Conservation (phyloP, 2,888 invertebrate genomes). For the Baccha elongata region DNA sequence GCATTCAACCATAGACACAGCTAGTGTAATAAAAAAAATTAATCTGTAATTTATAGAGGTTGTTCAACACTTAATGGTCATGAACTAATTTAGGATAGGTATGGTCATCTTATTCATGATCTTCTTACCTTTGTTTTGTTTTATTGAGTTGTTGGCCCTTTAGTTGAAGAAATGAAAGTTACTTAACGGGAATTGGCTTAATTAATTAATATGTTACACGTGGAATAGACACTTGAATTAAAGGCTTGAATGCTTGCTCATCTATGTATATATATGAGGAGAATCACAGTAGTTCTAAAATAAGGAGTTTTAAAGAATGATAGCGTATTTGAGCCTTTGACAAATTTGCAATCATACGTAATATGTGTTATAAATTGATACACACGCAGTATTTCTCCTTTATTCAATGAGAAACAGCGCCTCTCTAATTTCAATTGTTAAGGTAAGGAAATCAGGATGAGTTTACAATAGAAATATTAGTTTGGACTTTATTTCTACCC, state of each 20-base stretch:
- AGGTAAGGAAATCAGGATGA: no score
- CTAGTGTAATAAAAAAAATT: neutral
- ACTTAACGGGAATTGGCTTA: conserved; percentile 11
- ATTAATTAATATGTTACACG: conserved; percentile 8
- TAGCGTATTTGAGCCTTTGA: no score
- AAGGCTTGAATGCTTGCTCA: neutral
- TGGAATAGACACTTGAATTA: neutral
- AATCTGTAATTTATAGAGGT: conserved; percentile 4
- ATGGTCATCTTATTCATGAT: neutral
- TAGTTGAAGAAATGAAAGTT: conserved; percentile 16
- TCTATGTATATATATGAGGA: no score
- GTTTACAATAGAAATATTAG: no score
- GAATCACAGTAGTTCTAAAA: no score
- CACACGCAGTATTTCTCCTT: no score
- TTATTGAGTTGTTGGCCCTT: neutral
- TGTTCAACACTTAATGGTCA: conserved; percentile 21
- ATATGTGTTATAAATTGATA: no score
- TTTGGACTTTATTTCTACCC: no score
- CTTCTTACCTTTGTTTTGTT: neutral
- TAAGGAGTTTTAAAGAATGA: neutral
- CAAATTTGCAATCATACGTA: no score
- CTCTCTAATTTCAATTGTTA: no score
- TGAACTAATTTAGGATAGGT: conserved; percentile 19
- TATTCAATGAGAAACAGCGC: no score
- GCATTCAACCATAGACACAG: neutral